A percentile compares a stretch with the other conserved stretches of the same genome.
Evolutionary conservation across 2,113 vertebrate genomes (phyloP).

Genomic region (Rousettus leschenaultii): DNA sequence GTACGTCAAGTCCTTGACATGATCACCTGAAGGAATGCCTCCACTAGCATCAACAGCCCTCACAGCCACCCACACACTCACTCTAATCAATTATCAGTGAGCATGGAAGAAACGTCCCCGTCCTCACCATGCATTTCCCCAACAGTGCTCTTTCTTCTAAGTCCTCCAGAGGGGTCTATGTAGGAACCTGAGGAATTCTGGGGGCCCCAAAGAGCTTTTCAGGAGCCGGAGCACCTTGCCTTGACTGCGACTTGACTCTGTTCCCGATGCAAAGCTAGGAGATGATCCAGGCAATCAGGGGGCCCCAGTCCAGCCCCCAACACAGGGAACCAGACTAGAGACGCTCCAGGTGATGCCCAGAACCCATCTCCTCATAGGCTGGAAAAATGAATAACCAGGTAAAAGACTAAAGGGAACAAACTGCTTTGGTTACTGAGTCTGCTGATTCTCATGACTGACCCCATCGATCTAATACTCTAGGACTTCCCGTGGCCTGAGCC

Average conservation of each 20-base stretch:
- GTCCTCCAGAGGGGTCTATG: neutral
- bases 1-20: neutral
- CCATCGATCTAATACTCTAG: neutral
- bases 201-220: neutral
- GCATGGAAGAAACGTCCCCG: neutral
- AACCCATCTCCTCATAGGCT: slow-evolving; percentile 78
- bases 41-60: neutral
- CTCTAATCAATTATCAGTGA: neutral
- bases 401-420: slow-evolving; percentile 15
- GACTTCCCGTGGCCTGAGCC: neutral
- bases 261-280: slow-evolving; percentile 91
- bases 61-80: neutral
- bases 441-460: neutral
- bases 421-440: neutral
- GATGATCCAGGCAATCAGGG: slow-evolving; percentile 84
- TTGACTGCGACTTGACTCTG: slow-evolving; percentile 88
- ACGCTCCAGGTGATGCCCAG: slow-evolving; percentile 84
- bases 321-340: slow-evolving; percentile 81
- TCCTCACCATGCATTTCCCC: neutral
- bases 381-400: slow-evolving; percentile 34
- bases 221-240: slow-evolving; percentile 68
- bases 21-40: neutral
- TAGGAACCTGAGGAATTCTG: neutral
- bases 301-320: slow-evolving; percentile 86
- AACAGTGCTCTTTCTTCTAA: neutral